Evolutionary conservation across 2,113 vertebrate genomes (phyloP), one percentile per base, ranked within the genome.

Genomic region (Melierax canorus): DNA sequence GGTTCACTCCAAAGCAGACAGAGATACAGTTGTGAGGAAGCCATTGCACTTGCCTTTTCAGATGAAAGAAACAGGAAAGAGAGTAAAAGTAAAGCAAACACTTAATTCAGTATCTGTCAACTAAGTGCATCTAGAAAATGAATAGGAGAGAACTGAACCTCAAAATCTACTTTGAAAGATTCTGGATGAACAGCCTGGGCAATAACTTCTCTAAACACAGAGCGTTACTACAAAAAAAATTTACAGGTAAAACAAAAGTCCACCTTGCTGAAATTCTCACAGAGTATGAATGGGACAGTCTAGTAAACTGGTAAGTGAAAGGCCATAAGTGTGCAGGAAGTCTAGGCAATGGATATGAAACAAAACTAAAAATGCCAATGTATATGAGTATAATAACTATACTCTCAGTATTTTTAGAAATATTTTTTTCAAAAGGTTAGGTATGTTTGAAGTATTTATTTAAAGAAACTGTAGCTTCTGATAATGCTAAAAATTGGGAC

Each of bases 291-390:
- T 26, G 34, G 15, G 15, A 32, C 46, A 50, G 27, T 17, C 34
- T 59, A 51, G 14, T 45, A 71, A 83, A 71, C 32, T 32, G 51
- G 18, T 50, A 86, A 62, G 30, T 69, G 51, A 90, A 90, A 78
- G 17, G 29, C 16, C 0, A 0, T 34, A 73, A 59, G 6, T 12
- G 45, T 21, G 43, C 16, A 38, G 51, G 11, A 95, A 67, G 6
- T 41, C 22, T 46, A 73, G 26, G 12, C 64, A 71, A 78, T 17
- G 38, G 29, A 53, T 41, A 53, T 27, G 32, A 48, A 85, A 50
- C 15, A 64, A 81, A 77, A 38, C 24, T 29, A 79, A 36, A 27
- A 51, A 27, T 15, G 3, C 50, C 26, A 27, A 51, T 71, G 51
- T 51, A 58, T 15, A 24, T 20, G 2, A 68, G 13, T n/a, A 36